A percentile compares a stretch with the other conserved stretches of the same genome.
Conservation (phyloP, 1,140 invertebrate genomes). For the Batillaria attramentaria region DNA sequence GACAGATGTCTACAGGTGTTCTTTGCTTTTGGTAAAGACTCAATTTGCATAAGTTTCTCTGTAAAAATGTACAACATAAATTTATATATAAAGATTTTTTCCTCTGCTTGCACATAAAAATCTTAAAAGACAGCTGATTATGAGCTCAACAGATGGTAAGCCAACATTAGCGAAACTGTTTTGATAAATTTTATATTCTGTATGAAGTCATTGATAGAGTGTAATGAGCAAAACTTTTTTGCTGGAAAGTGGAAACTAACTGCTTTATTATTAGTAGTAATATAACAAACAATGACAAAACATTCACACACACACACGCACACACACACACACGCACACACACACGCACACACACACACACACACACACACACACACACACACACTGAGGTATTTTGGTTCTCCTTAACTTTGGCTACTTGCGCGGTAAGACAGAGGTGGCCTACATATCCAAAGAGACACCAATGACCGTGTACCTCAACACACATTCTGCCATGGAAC, state of each 20-base stretch:
- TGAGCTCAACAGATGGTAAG: too few species aligned
- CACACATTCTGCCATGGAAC: slow-evolving; percentile 93
- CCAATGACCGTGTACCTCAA: slow-evolving; percentile 97
- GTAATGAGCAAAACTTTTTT: not conserved
- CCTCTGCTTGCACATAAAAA: too few species aligned
- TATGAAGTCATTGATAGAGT: not conserved
- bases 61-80: too few species aligned
- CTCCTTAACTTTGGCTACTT: slow-evolving; percentile 51
- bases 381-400: slow-evolving; percentile 1
- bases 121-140: too few species aligned
- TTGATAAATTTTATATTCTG: not conserved
- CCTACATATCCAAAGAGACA: slow-evolving; percentile 95
- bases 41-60: too few species aligned
- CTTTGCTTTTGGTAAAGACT: not conserved
- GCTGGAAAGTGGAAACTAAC: too few species aligned
- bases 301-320: not conserved
- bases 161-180: not conserved
- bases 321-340: not conserved
- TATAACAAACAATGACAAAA: too few species aligned
- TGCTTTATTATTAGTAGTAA: too few species aligned
- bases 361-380: not conserved
- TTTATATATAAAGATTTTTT: too few species aligned
- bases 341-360: not conserved
- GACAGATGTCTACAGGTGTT: too few species aligned
- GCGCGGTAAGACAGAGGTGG: slow-evolving; percentile 89